phyloP scores from a whole-genome alignment of 2,797 vertebrate genomes.

The Silurus lanzhouensis region DNA sequence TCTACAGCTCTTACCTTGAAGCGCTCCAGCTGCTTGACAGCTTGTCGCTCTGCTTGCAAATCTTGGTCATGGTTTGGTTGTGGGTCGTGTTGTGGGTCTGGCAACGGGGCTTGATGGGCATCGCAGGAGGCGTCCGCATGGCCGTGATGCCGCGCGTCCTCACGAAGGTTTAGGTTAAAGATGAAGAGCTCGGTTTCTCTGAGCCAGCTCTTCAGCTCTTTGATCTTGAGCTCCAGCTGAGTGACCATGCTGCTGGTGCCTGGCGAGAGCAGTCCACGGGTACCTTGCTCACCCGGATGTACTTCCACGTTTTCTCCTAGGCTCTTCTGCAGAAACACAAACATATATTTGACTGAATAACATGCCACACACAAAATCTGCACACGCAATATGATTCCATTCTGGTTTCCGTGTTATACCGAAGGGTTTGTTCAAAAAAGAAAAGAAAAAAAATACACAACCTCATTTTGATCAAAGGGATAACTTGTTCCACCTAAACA shows the following conservation, averaged over 20 bases:
- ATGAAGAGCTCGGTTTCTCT: constrained; percentile 97
- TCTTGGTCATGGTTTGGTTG: constrained; percentile 16
- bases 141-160: constrained; percentile 70
- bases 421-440: background rate
- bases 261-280: constrained; percentile 85
- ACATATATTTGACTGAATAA: background rate
- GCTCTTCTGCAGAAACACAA: constrained; percentile 76
- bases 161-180: constrained; percentile 93
- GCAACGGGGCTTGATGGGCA: constrained; percentile 10
- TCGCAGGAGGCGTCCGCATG: constrained; percentile 48
- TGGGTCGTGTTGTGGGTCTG: constrained; percentile 17
- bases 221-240: constrained; percentile 93
- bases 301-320: constrained; percentile 80
- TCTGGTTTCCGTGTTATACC: background rate
- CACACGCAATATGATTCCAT: background rate
- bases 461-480: constrained; percentile 18
- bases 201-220: constrained; percentile 96
- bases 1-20: constrained; percentile 68
- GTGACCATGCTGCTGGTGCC: constrained; percentile 87
- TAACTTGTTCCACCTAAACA: constrained; percentile 34
- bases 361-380: background rate
- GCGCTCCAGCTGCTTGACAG: constrained; percentile 70
- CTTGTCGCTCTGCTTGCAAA: constrained; percentile 47
- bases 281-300: constrained; percentile 67
- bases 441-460: background rate